These are phyloP conservation scores for Mesocentrotus franciscanus DNA, from an alignment of 53 echinoderm and acorn worm genomes.

Conservation along the genomic window DNA sequence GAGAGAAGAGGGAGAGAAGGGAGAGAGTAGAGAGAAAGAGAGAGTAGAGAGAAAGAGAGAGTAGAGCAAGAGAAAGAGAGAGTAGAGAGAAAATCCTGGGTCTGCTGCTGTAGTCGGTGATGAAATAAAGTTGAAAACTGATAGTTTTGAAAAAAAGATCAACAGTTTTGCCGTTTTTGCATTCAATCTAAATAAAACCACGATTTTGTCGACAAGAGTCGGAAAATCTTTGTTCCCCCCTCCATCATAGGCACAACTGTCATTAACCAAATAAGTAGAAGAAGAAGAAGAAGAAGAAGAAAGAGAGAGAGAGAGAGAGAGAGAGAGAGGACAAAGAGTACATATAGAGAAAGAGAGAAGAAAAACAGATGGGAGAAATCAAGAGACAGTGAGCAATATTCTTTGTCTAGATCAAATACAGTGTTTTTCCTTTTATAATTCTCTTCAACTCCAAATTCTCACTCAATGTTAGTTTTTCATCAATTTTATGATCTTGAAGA, in stretches of 20 bases:
- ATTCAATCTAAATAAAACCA: too few species aligned
- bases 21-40: not conserved
- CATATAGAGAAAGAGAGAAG: not conserved
- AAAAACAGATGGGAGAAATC: not conserved
- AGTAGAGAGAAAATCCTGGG: not conserved
- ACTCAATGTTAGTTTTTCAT: not conserved
- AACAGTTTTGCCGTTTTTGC: too few species aligned
- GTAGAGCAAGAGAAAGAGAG: not conserved
- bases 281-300: not conserved
- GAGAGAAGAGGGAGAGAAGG: too few species aligned
- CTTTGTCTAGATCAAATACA: not conserved
- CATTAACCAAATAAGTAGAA: too few species aligned
- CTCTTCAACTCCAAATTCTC: not conserved
- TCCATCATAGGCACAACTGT: too few species aligned
- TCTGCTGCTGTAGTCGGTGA: too few species aligned
- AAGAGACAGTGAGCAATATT: not conserved
- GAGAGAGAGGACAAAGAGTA: not conserved
- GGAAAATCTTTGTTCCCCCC: too few species aligned
- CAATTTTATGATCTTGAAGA: conserved; percentile 11
- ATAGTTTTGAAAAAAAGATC: too few species aligned
- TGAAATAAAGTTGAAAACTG: too few species aligned
- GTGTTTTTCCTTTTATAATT: too few species aligned
- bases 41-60: not conserved
- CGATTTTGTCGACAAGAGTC: too few species aligned
- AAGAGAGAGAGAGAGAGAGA: not conserved